phyloP scores from a whole-genome alignment of 2,113 vertebrate genomes.

The Tyto alba region DNA sequence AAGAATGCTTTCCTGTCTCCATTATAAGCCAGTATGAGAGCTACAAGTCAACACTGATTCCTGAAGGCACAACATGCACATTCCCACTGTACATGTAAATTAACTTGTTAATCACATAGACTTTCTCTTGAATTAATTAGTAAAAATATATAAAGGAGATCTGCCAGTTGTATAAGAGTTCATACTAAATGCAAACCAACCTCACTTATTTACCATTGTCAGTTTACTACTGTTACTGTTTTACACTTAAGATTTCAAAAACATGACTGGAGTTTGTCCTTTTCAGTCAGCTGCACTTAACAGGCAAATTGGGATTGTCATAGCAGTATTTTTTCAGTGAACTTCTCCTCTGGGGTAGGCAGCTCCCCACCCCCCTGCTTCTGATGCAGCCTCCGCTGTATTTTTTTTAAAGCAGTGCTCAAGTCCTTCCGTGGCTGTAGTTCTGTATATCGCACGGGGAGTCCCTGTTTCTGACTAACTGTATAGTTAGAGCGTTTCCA shows the following conservation, averaged over 20 bases:
- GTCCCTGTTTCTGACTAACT: not conserved
- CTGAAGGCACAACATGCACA: not conserved
- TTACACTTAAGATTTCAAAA: not conserved
- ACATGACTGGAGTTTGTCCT: not conserved
- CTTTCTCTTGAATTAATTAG: not conserved
- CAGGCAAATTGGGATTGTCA: not conserved
- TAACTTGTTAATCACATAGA: not conserved
- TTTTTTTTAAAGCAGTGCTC: not conserved
- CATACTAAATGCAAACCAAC: not conserved
- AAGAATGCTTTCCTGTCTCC: not conserved
- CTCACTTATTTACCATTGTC: not conserved
- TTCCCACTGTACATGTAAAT: not conserved
- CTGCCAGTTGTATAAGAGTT: not conserved
- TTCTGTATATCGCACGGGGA: not conserved
- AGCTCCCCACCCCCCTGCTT: not conserved
- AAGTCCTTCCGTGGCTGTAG: not conserved
- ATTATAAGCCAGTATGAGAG: not conserved
- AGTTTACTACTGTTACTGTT: not conserved
- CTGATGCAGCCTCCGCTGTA: not conserved
- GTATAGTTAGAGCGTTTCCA: too few relatives aligned
- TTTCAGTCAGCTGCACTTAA: not conserved
- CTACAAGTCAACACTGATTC: not conserved
- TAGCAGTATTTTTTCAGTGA: not conserved
- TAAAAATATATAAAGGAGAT: not conserved
- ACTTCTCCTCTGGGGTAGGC: not conserved